phyloP scores from a whole-genome alignment of 2,797 vertebrate species.

The Odontamblyopus rebecca region DNA sequence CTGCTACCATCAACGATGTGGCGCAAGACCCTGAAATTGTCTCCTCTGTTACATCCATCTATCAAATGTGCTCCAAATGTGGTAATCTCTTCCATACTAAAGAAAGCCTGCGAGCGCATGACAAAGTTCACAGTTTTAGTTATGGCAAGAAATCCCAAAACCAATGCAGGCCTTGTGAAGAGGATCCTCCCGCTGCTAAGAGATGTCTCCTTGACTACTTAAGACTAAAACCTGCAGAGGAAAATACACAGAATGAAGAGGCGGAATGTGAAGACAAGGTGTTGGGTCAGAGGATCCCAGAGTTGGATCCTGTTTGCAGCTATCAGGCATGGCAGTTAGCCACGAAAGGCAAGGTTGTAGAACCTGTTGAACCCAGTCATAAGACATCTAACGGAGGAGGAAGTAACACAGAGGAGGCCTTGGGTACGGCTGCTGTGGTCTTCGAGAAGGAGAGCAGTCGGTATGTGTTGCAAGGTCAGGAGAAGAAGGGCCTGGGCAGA shows the following conservation, averaged over 20 bases:
- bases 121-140: constrained; percentile 81
- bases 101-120: constrained; percentile 88
- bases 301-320: constrained; percentile 92
- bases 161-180: constrained; percentile 47
- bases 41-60: constrained; percentile 77
- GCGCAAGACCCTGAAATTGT: constrained; percentile 83
- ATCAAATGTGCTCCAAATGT: constrained; percentile 92
- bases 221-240: constrained; percentile 75
- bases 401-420: constrained; percentile 72
- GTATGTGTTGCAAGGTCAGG: constrained; percentile 83
- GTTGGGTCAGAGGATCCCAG: constrained; percentile 84
- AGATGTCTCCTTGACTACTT: constrained; percentile 86
- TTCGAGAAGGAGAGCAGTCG: constrained; percentile 86
- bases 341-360: constrained; percentile 88
- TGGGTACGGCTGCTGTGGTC: constrained; percentile 80
- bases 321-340: constrained; percentile 96
- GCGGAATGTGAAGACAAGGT: constrained; percentile 51
- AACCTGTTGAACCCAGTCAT: constrained; percentile 82
- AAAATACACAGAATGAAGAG: constrained; percentile 35
- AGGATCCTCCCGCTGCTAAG: constrained; percentile 72
- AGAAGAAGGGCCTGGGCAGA: constrained; percentile 80
- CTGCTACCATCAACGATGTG: constrained; percentile 91
- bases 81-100: constrained; percentile 91
- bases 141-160: constrained; percentile 48
- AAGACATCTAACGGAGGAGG: constrained; percentile 77